These are phyloP conservation scores for Hypomecis punctinalis DNA, from an alignment of 2,888 invertebrate genomes.

Conservation along the genomic window DNA sequence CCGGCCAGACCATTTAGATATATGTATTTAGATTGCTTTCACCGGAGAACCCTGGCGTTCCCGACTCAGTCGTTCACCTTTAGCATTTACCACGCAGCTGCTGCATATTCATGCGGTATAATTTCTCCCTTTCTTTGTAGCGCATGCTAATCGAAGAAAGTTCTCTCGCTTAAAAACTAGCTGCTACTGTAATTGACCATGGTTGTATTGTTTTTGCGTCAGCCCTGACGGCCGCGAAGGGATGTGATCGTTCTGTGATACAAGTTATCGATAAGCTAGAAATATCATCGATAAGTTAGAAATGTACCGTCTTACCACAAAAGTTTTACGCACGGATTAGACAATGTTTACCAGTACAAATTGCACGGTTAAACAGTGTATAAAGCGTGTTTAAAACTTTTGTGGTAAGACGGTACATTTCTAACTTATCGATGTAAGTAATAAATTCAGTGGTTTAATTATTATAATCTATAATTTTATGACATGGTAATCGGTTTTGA, in stretches of 20 bases:
- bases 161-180: conserved; percentile 80
- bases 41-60: conserved; percentile 30
- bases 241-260: conserved; percentile 4
- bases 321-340: no score
- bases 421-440: no score
- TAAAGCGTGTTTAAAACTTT: no score
- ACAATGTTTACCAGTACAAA: no score
- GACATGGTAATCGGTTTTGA: no score
- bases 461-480: no score
- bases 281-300: no score
- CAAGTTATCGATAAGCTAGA: not conserved
- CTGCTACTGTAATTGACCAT: conserved; percentile 75
- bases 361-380: no score
- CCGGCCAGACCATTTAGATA: not conserved
- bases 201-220: conserved; percentile 63
- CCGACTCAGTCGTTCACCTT: conserved; percentile 77
- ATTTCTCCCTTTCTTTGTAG: conserved; percentile 82
- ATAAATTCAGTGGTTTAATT: no score
- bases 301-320: no score
- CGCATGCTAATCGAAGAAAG: conserved; percentile 81
- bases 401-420: no score
- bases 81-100: conserved; percentile 75
- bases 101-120: conserved; percentile 79
- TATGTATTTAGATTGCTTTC: conserved; percentile 12
- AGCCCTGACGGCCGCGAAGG: conserved; percentile 31